Conservation (phyloP, 2,888 invertebrate species). For the Drosophila tripunctata region DNA sequence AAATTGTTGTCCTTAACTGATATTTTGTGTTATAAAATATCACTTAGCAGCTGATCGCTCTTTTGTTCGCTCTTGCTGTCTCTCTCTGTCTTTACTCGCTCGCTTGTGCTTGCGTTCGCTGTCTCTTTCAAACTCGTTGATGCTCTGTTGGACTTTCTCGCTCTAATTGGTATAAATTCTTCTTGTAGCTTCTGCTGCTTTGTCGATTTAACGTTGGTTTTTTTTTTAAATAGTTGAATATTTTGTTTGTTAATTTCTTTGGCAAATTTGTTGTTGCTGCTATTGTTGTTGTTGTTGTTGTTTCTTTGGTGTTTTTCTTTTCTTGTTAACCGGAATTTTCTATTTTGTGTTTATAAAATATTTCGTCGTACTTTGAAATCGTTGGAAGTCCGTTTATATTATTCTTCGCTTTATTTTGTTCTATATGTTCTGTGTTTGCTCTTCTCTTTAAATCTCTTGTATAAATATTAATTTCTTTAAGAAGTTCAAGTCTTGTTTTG, state of each 20-base stretch:
- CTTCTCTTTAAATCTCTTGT: conserved; percentile 38
- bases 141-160: conserved; percentile 8
- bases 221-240: not conserved
- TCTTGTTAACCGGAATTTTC: conserved; percentile 41
- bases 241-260: conserved; percentile 51
- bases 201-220: conserved; percentile 1
- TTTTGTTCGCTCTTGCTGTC: not conserved
- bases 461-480: conserved; percentile 73
- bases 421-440: conserved; percentile 10
- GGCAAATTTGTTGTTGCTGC: conserved; percentile 53
- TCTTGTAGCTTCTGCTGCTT: conserved; percentile 46
- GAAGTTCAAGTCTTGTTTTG: conserved; percentile 70
- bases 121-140: conserved; percentile 9
- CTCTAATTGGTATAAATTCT: conserved; percentile 58
- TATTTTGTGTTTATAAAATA: conserved; percentile 49
- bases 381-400: conserved; percentile 81
- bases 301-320: conserved; percentile 27
- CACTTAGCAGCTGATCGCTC: conserved; percentile 68
- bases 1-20: conserved; percentile 75
- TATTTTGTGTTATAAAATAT: conserved; percentile 73
- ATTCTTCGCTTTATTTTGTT: conserved; percentile 18
- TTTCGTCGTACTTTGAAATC: conserved; percentile 83
- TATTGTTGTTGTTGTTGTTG: conserved; percentile 41
- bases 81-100: not conserved
- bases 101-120: conserved; percentile 1